These are phyloP conservation scores for Eristalinus sepulchralis DNA, from an alignment of 2,888 invertebrate genomes.

Conservation along the genomic window DNA sequence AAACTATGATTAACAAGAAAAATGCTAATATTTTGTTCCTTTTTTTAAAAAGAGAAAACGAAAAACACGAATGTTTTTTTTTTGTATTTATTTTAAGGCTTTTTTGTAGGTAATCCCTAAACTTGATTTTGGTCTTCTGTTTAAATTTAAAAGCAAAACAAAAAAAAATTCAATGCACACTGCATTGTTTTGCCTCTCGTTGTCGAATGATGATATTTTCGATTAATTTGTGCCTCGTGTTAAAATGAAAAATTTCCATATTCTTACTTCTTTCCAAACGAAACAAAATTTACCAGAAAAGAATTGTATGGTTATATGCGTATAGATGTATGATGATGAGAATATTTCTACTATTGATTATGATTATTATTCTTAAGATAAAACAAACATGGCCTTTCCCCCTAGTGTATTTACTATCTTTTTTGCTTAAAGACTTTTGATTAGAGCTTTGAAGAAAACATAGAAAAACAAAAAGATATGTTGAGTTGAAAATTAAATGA, in stretches of 20 bases:
- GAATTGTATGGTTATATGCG: background rate
- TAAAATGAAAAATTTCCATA: conserved; percentile 45
- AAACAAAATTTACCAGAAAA: conserved; percentile 13
- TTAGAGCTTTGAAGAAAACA: background rate
- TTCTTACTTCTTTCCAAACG: conserved; percentile 51
- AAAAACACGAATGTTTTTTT: conserved; percentile 18
- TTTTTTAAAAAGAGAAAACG: conserved; percentile 42
- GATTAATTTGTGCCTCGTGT: conserved; percentile 58
- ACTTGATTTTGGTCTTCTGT: conserved; percentile 5
- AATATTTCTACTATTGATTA: conserved; percentile 30
- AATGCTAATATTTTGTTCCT: conserved; percentile 67
- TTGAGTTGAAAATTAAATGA: background rate
- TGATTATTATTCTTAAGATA: conserved; percentile 58
- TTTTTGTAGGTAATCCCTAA: conserved; percentile 22
- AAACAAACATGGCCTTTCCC: conserved; percentile 49
- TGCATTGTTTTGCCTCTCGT: conserved; percentile 40
- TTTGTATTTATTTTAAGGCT: conserved; percentile 13
- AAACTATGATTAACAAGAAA: conserved; percentile 30
- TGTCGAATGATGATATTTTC: conserved; percentile 21
- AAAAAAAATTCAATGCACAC: conserved; percentile 11
- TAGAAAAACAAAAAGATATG: background rate
- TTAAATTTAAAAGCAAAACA: no score
- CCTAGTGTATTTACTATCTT: conserved; percentile 38
- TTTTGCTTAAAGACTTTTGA: conserved; percentile 19
- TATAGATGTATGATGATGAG: background rate